These are phyloP conservation scores for Drosophila mayri DNA, from an alignment of 1,140 invertebrate species.

Conservation along the genomic window DNA sequence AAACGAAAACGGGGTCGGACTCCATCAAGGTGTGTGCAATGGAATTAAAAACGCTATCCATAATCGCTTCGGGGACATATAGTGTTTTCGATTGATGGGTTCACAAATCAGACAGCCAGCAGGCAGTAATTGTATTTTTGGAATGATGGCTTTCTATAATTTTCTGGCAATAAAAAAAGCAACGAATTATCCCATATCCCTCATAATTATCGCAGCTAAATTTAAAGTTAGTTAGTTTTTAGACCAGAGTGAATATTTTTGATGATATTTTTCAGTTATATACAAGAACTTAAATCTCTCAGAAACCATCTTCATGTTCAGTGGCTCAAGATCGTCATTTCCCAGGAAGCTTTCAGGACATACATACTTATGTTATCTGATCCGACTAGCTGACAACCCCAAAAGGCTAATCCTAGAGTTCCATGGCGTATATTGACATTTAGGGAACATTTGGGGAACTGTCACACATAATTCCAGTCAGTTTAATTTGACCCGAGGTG, in stretches of 20 bases:
- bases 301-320: too few relatives aligned
- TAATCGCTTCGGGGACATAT: conserved; percentile 26
- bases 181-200: not conserved
- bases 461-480: not conserved
- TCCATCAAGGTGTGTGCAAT: not conserved
- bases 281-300: too few relatives aligned
- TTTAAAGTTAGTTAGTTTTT: too few relatives aligned
- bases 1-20: not conserved
- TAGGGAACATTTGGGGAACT: not conserved
- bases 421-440: not conserved
- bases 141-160: not conserved
- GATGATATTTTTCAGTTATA: not conserved
- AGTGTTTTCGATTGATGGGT: conserved; percentile 15
- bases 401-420: not conserved
- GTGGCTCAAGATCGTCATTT: too few relatives aligned
- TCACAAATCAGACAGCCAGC: conserved; percentile 28
- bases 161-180: not conserved
- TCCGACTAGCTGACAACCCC: not conserved
- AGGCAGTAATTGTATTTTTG: not conserved
- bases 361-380: too few relatives aligned
- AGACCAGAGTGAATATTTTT: not conserved
- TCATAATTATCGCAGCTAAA: not conserved
- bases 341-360: too few relatives aligned
- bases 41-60: conserved; percentile 31
- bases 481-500: not conserved